Evolutionary conservation across 2,113 vertebrate species (phyloP).

Genomic region (Alligator mississippiensis): DNA sequence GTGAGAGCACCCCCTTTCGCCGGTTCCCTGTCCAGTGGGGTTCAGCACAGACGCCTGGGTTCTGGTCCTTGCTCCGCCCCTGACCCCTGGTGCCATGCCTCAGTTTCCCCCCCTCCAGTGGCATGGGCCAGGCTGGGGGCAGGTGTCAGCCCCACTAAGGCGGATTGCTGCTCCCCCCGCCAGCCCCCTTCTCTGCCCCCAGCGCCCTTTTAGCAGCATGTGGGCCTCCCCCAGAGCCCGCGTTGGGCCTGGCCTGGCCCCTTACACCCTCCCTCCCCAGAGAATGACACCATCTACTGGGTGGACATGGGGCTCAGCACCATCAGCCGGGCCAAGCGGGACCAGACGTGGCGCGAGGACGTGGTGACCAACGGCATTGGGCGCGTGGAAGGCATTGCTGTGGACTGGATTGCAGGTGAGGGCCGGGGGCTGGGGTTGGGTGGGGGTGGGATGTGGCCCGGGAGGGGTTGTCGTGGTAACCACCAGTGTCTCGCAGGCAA

Average conservation of each 20-base stretch:
- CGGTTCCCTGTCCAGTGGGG: rapidly evolving
- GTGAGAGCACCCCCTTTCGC: conserved; percentile 58
- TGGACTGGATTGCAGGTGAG: conserved; percentile 96
- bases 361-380: conserved; percentile 97
- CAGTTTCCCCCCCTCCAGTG: rapidly evolving
- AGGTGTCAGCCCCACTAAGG: not conserved
- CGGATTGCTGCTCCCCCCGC: not conserved
- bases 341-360: conserved; percentile 97
- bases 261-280: conserved; percentile 66
- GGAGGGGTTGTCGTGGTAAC: rapidly evolving
- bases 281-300: conserved; percentile 98
- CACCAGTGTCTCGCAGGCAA: conserved; percentile 82
- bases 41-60: too few species aligned
- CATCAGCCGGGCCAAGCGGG: conserved; percentile 95
- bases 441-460: rapidly evolving
- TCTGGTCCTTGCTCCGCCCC: too few species aligned
- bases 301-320: conserved; percentile 97
- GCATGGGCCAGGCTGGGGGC: rapidly evolving
- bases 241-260: not conserved
- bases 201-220: not conserved
- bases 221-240: not conserved
- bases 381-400: conserved; percentile 94
- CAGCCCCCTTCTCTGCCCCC: rapidly evolving
- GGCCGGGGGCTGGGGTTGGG: rapidly evolving
- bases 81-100: not conserved